These are phyloP conservation scores for Caenorhabditis imperialis DNA, from an alignment of 2,888 invertebrate species.

Conservation along the genomic window DNA sequence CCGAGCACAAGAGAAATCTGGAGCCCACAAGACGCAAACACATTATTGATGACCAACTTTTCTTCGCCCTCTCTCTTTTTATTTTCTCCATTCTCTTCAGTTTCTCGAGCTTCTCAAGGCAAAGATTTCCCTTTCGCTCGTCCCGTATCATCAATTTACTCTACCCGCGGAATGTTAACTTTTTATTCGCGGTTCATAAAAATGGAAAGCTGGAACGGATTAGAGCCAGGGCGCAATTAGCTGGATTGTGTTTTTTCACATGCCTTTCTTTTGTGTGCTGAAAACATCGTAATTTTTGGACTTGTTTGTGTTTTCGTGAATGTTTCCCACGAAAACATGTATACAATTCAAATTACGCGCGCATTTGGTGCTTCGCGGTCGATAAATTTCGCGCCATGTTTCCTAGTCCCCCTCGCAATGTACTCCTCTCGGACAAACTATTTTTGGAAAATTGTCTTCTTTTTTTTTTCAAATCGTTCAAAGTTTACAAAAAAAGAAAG, in stretches of 20 bases:
- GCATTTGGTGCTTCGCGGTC: no score
- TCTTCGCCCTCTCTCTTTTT: constrained; percentile 1
- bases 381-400: no score
- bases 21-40: constrained; percentile 25
- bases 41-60: constrained; percentile 54
- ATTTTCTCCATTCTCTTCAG: constrained; percentile 16
- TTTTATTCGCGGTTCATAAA: constrained; percentile 8
- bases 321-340: neutral
- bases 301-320: neutral
- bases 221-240: constrained; percentile 30
- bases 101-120: constrained; percentile 11
- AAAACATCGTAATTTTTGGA: no score
- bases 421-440: constrained; percentile 34
- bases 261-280: constrained; percentile 20
- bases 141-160: constrained; percentile 37
- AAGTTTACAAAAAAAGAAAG: no score
- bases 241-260: constrained; percentile 20
- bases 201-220: constrained; percentile 25
- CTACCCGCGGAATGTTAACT: no score
- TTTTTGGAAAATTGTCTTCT: neutral
- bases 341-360: constrained; percentile 14
- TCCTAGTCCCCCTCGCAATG: constrained; percentile 8
- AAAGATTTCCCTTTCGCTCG: no score
- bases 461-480: neutral
- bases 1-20: constrained; percentile 29